Evolutionary conservation across 2,888 invertebrate genomes (phyloP), one percentile per base, ranked within the genome.

Genomic region (Laothoe populi): DNA sequence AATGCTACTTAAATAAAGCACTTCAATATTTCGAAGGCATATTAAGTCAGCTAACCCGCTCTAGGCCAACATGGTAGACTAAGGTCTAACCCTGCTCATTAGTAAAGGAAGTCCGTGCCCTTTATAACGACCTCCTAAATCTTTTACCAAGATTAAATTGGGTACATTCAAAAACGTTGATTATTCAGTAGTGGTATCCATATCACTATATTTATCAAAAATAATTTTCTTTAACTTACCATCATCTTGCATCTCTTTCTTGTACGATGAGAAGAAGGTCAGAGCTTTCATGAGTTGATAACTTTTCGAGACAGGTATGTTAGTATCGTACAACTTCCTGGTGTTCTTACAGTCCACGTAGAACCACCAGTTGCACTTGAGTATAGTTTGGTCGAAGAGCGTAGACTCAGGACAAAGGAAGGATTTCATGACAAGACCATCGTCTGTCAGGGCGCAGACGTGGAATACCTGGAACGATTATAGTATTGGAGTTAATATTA

Each of bases 331-430:
- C 26, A 97, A 91, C 68, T 94, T 95, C 72, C 94, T 95, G 23
- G 97, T 97, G 62, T 95, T 94, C 83, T 96, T 96, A 87, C 98
- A 98, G 81, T 98, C 97, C 0, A 98, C 97, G 83, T 97, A 98
- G 92, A 98, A 97, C 97, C 97, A 98, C 97, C 97, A 98, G 84
- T 98, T 98, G 87, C 98, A 98, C 82, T 97, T 97, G 4, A 98
- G 93, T 67, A 98, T 96, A 23, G 97, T 97, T 85, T 98, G 98
- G 79, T 98, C 98, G 86, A 98, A 98, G 60, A 98, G 94, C 0
- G 98, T 98, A 35, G 97, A 97, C 84, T 98, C 97, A 0, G 98
- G 98, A 79, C 98, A 98, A 53, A 97, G 94, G 89, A 98, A 98
- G 57, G 97, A 97, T 86, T 98, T 98, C 95, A 97, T 97, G 59